Evolutionary conservation across 2,113 vertebrate genomes (phyloP), one percentile per base, ranked within the genome.

Genomic region (Montifringilla adamsi): DNA sequence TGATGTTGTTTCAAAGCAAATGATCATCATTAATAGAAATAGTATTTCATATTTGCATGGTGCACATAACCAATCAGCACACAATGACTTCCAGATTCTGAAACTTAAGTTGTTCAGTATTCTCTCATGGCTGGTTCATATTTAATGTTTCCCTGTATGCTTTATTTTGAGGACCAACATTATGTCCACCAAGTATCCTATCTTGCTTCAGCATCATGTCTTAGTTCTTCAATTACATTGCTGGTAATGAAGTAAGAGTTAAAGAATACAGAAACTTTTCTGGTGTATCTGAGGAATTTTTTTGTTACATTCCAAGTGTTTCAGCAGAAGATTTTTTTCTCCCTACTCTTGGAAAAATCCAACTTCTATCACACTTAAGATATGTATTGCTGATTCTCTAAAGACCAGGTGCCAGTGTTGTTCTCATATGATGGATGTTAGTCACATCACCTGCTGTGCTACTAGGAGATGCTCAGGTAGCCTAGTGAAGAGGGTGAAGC

Each of bases 381-480:
- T 88, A 50, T 30, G 50, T 69, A 15, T 92, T 37, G 7, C 13
- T 76, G 33, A 46, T 66, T 87, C 93, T 74, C 84, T 79, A 16
- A 82, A 74, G 91, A 76, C 31, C 21, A 24, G 50, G 39, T 63
- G 63, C 35, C 83, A 59, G 63, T 44, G 11, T 77, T 89, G 64
- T 84, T 92, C 74, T 82, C 4, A 0, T 69, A 19, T 93, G 94
- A 89, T 91, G 74, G 62, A 93, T 95, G 90, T 69, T 87, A 23
- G 75, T 79, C 52, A 23, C 78, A 30, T 96, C 88, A 85, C 92
- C 93, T 93, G 70, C 84, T 93, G 90, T 70, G 49, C 78, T 79
- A 10, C 70, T 5, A n/a, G 67, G 53, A 95, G 84, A 89, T 91
- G 64, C 31, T 87, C 41, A 88, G 87, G 91, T 93, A 89, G 49